A percentile compares a stretch with the other conserved stretches of the same genome.
These are phyloP conservation scores for Boulengeromyrus knoepffleri DNA, from an alignment of 2,113 vertebrate genomes.

Conservation along the genomic window DNA sequence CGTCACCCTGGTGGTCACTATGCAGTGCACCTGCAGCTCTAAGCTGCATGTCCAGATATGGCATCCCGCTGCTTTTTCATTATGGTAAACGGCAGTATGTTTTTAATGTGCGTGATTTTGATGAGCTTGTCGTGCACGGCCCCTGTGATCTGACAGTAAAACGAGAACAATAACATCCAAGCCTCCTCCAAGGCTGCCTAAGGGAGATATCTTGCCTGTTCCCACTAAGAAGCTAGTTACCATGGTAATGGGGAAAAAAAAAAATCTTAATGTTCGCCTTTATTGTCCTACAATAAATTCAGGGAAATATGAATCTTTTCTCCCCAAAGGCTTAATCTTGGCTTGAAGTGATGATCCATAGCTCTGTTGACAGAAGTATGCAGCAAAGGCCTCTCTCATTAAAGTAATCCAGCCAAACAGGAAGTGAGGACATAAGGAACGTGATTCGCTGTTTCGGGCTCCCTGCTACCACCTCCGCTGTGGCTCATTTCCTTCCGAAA, in stretches of 20 bases:
- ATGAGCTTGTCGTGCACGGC: neutral
- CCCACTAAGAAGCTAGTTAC: constrained; percentile 43
- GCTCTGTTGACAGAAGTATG: constrained; percentile 44
- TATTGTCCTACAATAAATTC: constrained; percentile 51
- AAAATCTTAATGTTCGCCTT: constrained; percentile 25
- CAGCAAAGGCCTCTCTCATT: constrained; percentile 42
- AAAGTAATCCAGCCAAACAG: constrained; percentile 40
- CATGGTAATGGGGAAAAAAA: constrained; percentile 50
- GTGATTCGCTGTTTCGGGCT: constrained; percentile 43
- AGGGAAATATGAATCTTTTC: constrained; percentile 47
- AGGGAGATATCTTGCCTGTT: constrained; percentile 31
- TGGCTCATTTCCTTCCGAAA: neutral
- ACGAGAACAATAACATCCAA: neutral
- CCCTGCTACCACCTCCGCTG: neutral
- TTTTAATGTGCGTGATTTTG: neutral
- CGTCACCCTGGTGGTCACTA: neutral
- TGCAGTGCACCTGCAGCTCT: neutral
- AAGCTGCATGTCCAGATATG: neutral
- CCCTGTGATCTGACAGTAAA: neutral
- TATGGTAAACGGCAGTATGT: neutral
- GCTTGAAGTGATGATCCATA: constrained; percentile 47
- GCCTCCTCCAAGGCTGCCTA: neutral
- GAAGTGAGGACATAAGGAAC: constrained; percentile 34
- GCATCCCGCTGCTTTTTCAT: neutral
- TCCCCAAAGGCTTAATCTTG: constrained; percentile 45